Conservation (phyloP, 2,888 invertebrate genomes). For the Diarsia mendica region DNA sequence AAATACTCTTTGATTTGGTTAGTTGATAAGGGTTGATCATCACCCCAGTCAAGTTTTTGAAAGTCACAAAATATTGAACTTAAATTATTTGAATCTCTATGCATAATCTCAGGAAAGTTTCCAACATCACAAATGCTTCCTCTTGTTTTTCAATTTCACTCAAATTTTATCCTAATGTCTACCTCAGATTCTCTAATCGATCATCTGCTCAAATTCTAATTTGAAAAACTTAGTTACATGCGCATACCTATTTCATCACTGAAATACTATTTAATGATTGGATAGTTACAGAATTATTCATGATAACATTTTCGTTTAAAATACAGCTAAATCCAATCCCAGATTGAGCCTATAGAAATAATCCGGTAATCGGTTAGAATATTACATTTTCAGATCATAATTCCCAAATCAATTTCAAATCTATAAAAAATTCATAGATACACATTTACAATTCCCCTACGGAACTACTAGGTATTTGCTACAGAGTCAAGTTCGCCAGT, state of each 20-base stretch:
- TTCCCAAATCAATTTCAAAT: slow-evolving; percentile 30
- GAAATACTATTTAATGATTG: neutral
- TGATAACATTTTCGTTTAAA: neutral
- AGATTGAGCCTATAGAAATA: neutral
- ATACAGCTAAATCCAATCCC: neutral
- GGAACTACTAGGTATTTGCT: slow-evolving; percentile 17
- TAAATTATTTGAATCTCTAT: no score
- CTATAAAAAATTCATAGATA: slow-evolving; percentile 38
- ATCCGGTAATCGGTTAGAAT: neutral
- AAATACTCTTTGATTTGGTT: neutral
- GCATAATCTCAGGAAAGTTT: no score
- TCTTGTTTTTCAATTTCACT: neutral
- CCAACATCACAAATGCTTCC: no score
- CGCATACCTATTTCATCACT: neutral
- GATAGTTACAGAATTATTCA: neutral
- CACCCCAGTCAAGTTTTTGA: no score
- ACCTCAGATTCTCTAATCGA: neutral
- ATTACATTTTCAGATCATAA: neutral
- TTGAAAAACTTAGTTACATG: neutral
- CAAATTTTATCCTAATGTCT: neutral
- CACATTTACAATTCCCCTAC: neutral
- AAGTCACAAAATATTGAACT: no score
- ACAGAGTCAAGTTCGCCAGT: slow-evolving; percentile 1
- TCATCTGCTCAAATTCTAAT: neutral
- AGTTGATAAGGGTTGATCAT: neutral